phyloP scores from a whole-genome alignment of 2,797 vertebrate species.

The Neopelma chrysocephalum region DNA sequence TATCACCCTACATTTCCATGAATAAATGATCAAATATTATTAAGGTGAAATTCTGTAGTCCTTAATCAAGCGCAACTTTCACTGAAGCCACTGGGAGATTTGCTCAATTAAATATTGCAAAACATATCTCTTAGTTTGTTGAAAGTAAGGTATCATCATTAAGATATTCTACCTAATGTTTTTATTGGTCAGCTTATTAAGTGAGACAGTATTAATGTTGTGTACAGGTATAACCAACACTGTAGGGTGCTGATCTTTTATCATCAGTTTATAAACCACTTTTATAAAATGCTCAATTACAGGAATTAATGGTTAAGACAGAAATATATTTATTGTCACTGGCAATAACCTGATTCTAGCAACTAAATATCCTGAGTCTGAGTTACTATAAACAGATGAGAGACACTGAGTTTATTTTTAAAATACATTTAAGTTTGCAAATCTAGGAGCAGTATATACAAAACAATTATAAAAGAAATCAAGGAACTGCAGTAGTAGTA shows the following conservation, averaged over 20 bases:
- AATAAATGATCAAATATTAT: conserved; percentile 74
- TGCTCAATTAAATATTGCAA: conserved; percentile 55
- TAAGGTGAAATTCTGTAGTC: conserved; percentile 42
- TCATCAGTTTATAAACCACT: conserved; percentile 34
- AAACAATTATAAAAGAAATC: background rate
- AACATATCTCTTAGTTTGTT: conserved; percentile 64
- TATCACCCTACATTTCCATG: conserved; percentile 66
- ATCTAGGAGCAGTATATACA: background rate
- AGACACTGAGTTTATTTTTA: background rate
- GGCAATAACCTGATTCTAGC: background rate
- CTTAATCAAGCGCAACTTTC: conserved; percentile 60
- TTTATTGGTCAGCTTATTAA: conserved; percentile 63
- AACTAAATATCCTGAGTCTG: background rate
- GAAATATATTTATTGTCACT: background rate
- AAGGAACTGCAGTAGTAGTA: background rate
- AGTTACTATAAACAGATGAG: background rate
- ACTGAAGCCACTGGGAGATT: conserved; percentile 37
- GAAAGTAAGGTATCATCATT: conserved; percentile 61
- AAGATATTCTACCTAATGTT: conserved; percentile 59
- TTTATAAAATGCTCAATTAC: conserved; percentile 34
- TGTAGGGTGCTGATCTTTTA: conserved; percentile 41
- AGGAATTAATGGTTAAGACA: conserved; percentile 1
- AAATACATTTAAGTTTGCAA: background rate
- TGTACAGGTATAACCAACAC: conserved; percentile 15
- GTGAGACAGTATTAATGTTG: conserved; percentile 21